Evolutionary conservation across 2,888 invertebrate genomes (phyloP).

Genomic region (Allygus modestus): DNA sequence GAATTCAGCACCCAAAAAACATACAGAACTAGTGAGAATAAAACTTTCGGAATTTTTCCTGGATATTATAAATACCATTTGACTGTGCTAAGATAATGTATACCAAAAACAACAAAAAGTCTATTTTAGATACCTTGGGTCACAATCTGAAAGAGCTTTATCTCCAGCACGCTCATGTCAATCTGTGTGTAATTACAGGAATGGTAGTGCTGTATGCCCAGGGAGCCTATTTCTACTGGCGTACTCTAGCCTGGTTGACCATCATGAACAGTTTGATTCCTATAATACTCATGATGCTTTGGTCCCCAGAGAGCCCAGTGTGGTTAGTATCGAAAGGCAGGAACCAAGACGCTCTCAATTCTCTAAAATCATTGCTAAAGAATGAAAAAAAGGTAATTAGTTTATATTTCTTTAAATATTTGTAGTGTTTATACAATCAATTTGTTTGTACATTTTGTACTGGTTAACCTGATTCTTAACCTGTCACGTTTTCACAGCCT

Average conservation of each 20-base stretch:
- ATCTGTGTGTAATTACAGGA: conserved; percentile 72
- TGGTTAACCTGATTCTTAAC: too few relatives aligned
- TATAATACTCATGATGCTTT: conserved; percentile 74
- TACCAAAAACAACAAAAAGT: too few relatives aligned
- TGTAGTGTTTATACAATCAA: not conserved
- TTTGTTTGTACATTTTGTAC: too few relatives aligned
- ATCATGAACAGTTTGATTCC: conserved; percentile 78
- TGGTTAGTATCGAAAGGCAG: conserved; percentile 79
- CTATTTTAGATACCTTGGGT: too few relatives aligned
- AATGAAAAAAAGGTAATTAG: conserved; percentile 67
- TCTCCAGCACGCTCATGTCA: too few relatives aligned
- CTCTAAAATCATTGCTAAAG: conserved; percentile 74
- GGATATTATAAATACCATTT: too few relatives aligned
- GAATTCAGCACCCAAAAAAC: too few relatives aligned
- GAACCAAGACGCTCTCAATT: conserved; percentile 77
- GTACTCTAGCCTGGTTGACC: conserved; percentile 78
- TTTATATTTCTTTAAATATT: not conserved
- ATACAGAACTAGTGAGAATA: too few relatives aligned
- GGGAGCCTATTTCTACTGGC: conserved; percentile 78
- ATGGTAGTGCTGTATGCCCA: conserved; percentile 79
- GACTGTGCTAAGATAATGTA: too few relatives aligned
- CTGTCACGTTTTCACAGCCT: too few relatives aligned
- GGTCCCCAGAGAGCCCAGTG: conserved; percentile 78
- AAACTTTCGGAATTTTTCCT: too few relatives aligned
- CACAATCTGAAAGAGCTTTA: too few relatives aligned